Base-by-base conservation (phyloP, 2,888 invertebrate genomes). In the Lithophane ornitopus region DNA sequence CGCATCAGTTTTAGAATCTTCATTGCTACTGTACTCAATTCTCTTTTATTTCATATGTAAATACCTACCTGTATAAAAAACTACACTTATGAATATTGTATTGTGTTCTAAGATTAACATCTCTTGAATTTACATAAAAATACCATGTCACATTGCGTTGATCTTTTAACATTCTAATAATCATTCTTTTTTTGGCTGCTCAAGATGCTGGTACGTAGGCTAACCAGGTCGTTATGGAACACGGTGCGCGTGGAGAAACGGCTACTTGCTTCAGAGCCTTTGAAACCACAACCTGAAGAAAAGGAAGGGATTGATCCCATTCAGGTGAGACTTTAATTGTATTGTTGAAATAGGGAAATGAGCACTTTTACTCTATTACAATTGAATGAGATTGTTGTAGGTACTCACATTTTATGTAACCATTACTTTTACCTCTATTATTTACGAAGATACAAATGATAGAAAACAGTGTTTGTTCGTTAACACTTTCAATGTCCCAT, bases 121-220 rank as follows among this genome's bases (percentile, higher is more conserved):
- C 84, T 70, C 8, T 11, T 9, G 19, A 58, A 86, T 88, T 84
- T 80, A 14, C 88, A 87, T 87, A 26, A 70, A 41, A 82, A 87
- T 80, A 74, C 70, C 9, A 0, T 71, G 76, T 78, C 34, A 73
- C 52, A 34, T 67, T 28, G 14, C 58, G n/a, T 61, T 79, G 16
- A 78, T 63, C 52, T 63, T 74, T 56, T 26, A 59, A 70, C 19
- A 58, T 54, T 67, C 11, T 73, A 72, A 78, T 65, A 63, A 56
- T 85, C 82, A 87, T 84, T 77, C 28, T 76, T 76, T 85, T 61
- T 75, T 67, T n/a, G n/a, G 26, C 62, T 74, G 28, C 74, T 41
- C 49, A 94, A 94, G 93, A 97, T 96, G 95, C 92, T 96, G 82
- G 94, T 93, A 44, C 92, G 96, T 67, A 92, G 92, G 67, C 77